phyloP scores from a whole-genome alignment of 2,113 vertebrate species.

The Artemisiospiza belli region DNA sequence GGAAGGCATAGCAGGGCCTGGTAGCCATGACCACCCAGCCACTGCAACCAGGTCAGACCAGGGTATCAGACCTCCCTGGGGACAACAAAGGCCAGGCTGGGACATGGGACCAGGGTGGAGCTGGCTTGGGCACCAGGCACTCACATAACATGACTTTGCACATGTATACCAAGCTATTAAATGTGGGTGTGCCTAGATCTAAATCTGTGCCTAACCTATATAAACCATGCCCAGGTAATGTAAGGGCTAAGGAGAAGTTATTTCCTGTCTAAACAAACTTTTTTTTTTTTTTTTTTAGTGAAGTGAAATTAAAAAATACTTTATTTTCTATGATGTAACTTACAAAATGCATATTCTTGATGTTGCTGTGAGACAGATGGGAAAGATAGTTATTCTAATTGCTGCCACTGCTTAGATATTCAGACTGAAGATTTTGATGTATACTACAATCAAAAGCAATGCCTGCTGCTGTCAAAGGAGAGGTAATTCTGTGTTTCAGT shows the following conservation, averaged over 20 bases:
- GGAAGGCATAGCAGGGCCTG: background rate
- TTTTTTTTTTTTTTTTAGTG: too few relatives aligned
- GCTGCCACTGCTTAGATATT: background rate
- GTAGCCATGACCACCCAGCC: background rate
- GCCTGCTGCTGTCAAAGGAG: background rate
- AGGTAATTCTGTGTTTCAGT: background rate
- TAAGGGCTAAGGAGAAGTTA: background rate
- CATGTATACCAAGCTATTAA: background rate
- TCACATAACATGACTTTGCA: background rate
- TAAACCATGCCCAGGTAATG: background rate
- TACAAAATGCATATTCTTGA: background rate
- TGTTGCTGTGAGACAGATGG: background rate
- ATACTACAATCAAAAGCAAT: background rate
- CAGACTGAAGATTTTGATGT: background rate
- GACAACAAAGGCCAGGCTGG: background rate
- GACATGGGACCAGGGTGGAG: background rate
- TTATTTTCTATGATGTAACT: background rate
- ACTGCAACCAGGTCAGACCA: background rate
- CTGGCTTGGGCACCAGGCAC: background rate
- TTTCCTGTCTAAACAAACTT: background rate
- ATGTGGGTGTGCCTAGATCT: background rate
- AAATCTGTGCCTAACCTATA: background rate
- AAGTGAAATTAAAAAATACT: background rate
- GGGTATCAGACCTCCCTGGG: background rate
- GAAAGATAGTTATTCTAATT: background rate